Evolutionary conservation across 2,113 vertebrate species (phyloP), one percentile per base, ranked within the genome.

Genomic region (Paradoxurus hermaphroditus): DNA sequence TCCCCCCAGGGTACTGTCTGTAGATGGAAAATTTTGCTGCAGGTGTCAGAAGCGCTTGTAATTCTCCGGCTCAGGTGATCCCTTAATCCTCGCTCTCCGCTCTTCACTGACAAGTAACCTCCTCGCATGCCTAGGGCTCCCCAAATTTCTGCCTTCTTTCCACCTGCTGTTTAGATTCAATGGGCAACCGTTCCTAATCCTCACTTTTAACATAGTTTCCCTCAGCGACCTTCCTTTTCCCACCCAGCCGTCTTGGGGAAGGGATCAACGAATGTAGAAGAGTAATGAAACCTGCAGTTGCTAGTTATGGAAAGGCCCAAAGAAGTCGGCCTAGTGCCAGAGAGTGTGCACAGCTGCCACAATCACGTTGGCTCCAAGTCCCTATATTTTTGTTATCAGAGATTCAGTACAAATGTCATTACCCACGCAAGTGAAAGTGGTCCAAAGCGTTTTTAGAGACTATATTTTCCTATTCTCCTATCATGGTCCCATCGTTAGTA

Each of bases 11-110:
- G 14, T 4, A 0, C 72, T 18, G 8, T 94, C 85, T 21, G 78
- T 10, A 15, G 13, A 39, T 79, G 97, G 97, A 93, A 95, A 96
- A 82, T 95, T 94, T 94, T 70, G 94, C 94, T 31, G 88, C 97
- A 93, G 89, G 97, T 97, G 89, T 75, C 67, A 7, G 88, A 68
- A 51, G 44, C 82, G 0, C 16, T 62, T 19, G 91, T 36, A 10
- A 49, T 93, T 81, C 81, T 81, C 41, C 0, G 51, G 23, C 96
- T 83, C 93, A 73, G 82, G 92, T 72, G 88, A 63, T 46, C 68
- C 68, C 75, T 81, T 68, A 5, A 21, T 82, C 56, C 44, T 31
- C 31, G 4, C 44, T 31, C 31, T 67, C 25, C 0, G 59, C 46
- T 81, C 73, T 1, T 16, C 23, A 6, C 73, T 29, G 12, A 34